Base-by-base conservation (phyloP, 2,888 invertebrate species). In the Andricus curvator region DNA sequence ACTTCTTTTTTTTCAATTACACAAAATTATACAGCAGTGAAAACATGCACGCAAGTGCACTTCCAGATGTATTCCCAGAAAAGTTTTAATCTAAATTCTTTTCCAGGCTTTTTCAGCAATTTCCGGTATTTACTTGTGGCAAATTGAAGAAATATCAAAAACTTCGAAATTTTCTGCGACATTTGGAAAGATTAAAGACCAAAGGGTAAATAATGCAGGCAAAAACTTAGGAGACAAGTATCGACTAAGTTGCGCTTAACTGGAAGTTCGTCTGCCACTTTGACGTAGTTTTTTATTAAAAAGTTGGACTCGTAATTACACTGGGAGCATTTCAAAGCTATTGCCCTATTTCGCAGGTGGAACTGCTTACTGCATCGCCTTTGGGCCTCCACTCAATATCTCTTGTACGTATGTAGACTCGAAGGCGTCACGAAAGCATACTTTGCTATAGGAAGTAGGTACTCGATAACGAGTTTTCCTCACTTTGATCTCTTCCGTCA, bases 341-440 rank as follows among this genome's bases (percentile, higher is more conserved):
- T 82, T 83, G 82, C 81, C 80, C 82, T 85, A 87, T 87, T 87
- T 87, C 87, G 85, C 87, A 84, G 78, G 85, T 87, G 85, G 77
- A 84, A 81, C 81, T 84, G 78, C 78, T 56, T 68, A 81, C 81
- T 84, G 78, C 77, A 70, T 68, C 77, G 78, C 80, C 76, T 78
- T 81, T 78, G 77, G 78, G 33, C 29, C 20, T 51, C 29, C 51
- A 41, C n/a, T 70, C 33, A 66, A 66, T 66, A 79, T 78, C 62
- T 44, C 51, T 41, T 37, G 56, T n/a, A 78, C 68, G 51, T 62
- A 77, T 65, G 33, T 70, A 82, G 82, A 82, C 82, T 81, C 25
- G 79, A 77, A 64, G 25, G 83, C 74, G 62, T 17, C 81, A 77
- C 37, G 37, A 78, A 78, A 60, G 65, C 78, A 44, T 78, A 64